A percentile compares a stretch with the other conserved stretches of the same genome.
phyloP scores from a whole-genome alignment of 1,140 invertebrate genomes.

The Zaprionus inermis region DNA sequence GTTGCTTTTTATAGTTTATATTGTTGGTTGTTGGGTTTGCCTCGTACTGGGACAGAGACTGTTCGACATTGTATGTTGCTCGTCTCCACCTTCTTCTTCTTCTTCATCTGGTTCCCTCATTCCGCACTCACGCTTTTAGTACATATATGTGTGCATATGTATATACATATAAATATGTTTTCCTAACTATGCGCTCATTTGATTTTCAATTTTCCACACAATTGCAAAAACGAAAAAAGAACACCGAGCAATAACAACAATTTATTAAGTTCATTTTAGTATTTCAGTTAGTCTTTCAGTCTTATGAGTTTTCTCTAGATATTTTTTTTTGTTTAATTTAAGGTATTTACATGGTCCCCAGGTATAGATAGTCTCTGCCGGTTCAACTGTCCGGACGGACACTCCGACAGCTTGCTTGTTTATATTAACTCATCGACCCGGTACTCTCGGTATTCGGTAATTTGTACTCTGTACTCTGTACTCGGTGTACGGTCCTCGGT shows the following conservation, averaged over 20 bases:
- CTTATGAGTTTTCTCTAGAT: slow-evolving; percentile 25
- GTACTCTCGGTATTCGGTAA: slow-evolving; percentile 30
- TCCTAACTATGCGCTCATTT: slow-evolving; percentile 55
- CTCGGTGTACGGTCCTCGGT: slow-evolving; percentile 22
- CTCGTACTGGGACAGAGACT: slow-evolving; percentile 44
- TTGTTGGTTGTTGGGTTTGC: slow-evolving; percentile 57
- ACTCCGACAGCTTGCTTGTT: slow-evolving; percentile 41
- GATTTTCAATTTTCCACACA: slow-evolving; percentile 81
- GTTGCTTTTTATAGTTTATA: slow-evolving; percentile 77
- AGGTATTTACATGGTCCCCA: slow-evolving; percentile 46
- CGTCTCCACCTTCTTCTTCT: neutral
- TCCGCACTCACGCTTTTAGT: neutral
- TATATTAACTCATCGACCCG: slow-evolving; percentile 71
- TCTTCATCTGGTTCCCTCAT: slow-evolving; percentile 6
- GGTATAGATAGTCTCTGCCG: slow-evolving; percentile 27
- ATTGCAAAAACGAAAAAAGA: slow-evolving; percentile 57
- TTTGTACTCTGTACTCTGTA: slow-evolving; percentile 32
- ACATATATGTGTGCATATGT: neutral
- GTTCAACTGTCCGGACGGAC: slow-evolving; percentile 1
- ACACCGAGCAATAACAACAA: slow-evolving; percentile 21
- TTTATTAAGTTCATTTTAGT: slow-evolving; percentile 69
- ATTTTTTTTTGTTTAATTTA: slow-evolving; percentile 10
- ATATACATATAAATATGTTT: slow-evolving; percentile 11
- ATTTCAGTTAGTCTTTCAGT: slow-evolving; percentile 43
- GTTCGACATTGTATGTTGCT: slow-evolving; percentile 54